Evolutionary conservation across 2,888 invertebrate genomes (phyloP).

Genomic region (Cerceris ruficornis): DNA sequence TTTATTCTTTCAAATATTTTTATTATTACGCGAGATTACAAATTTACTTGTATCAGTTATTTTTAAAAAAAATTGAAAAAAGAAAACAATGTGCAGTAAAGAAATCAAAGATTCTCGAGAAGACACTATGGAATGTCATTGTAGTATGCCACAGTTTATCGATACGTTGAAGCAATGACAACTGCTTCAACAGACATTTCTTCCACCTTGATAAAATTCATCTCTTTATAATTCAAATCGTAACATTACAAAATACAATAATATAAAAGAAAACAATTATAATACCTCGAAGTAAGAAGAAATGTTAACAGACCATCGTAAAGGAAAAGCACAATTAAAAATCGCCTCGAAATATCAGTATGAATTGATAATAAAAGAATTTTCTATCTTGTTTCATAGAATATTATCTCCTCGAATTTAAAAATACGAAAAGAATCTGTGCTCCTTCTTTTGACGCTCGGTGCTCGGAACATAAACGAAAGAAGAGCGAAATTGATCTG

Average conservation of each 20-base stretch:
- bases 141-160: constrained; percentile 17
- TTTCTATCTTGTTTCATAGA: no score
- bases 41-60: no score
- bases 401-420: no score
- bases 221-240: not conserved
- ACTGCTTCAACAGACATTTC: constrained; percentile 18
- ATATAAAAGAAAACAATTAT: not conserved
- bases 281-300: no score
- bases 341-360: no score
- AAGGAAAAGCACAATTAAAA: no score
- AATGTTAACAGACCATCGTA: no score
- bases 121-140: constrained; percentile 18
- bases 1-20: no score
- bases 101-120: not conserved
- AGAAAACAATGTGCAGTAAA: not conserved
- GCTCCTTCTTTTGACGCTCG: no score
- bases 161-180: constrained; percentile 28
- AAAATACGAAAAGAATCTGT: no score
- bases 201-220: constrained; percentile 5
- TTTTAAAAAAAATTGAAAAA: not conserved
- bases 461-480: not conserved
- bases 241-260: not conserved
- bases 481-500: constrained; percentile 9
- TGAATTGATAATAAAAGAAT: no score
- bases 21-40: no score